Percentiles rank a stretch among this genome's conserved stretches.
These are phyloP conservation scores for Siniperca scherzeri DNA, from an alignment of 2,797 vertebrate species.

Conservation along the genomic window DNA sequence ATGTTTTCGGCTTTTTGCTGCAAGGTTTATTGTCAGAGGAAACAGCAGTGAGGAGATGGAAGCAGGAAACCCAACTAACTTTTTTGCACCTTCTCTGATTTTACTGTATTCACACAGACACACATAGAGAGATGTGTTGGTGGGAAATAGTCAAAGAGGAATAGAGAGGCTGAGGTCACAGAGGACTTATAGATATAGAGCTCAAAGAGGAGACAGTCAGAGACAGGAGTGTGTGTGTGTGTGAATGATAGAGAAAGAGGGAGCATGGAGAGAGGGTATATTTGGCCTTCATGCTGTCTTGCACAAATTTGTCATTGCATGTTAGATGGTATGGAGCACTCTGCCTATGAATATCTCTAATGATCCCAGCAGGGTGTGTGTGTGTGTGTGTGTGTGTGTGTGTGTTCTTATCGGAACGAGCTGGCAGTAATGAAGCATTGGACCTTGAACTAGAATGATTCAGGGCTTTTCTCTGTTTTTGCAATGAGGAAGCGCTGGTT, in stretches of 20 bases:
- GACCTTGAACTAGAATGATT: conserved; percentile 60
- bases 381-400: conserved; percentile 26
- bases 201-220: conserved; percentile 25
- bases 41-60: neutral
- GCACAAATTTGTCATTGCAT: conserved; percentile 75
- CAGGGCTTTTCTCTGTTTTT: conserved; percentile 33
- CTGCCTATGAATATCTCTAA: conserved; percentile 61
- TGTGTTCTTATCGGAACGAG: conserved; percentile 41
- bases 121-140: neutral
- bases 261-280: conserved; percentile 62
- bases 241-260: conserved; percentile 12
- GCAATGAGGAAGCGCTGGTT: conserved; percentile 59
- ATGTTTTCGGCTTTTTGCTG: neutral
- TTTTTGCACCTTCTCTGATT: conserved; percentile 14
- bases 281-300: conserved; percentile 74
- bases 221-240: conserved; percentile 20
- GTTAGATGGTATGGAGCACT: conserved; percentile 59
- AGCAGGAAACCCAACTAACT: neutral
- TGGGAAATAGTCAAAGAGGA: conserved; percentile 14
- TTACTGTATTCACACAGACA: conserved; percentile 8
- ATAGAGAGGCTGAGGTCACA: conserved; percentile 36
- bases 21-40: neutral
- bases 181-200: conserved; percentile 47
- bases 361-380: conserved; percentile 53
- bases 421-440: conserved; percentile 58